phyloP scores from a whole-genome alignment of 1,140 invertebrate species.

The Micrasema longulum region DNA sequence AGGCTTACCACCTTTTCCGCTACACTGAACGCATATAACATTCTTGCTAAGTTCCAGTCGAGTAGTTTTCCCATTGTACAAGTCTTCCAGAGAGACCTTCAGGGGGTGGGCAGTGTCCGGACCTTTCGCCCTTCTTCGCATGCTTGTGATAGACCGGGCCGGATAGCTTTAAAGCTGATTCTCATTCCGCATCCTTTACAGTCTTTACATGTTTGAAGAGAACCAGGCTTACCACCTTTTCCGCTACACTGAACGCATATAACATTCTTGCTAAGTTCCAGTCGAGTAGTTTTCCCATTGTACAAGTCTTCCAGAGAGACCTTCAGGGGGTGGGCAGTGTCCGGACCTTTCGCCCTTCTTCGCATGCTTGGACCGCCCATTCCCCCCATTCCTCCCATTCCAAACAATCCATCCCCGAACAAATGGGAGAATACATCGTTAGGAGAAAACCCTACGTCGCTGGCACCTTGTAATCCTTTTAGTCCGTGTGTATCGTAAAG shows the following conservation, averaged over 20 bases:
- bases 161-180: constrained; percentile 76
- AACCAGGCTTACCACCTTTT: constrained; percentile 83
- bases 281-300: constrained; percentile 85
- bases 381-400: constrained; percentile 61
- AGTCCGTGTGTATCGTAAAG: constrained; percentile 83
- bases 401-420: constrained; percentile 74
- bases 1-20: constrained; percentile 86
- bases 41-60: constrained; percentile 89
- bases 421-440: constrained; percentile 76
- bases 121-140: no score
- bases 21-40: constrained; percentile 86
- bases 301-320: constrained; percentile 93
- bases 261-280: constrained; percentile 89
- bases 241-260: constrained; percentile 88
- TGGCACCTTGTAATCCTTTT: constrained; percentile 80
- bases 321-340: constrained; percentile 78
- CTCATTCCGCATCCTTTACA: constrained; percentile 86
- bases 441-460: constrained; percentile 61
- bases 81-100: constrained; percentile 88
- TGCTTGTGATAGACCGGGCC: constrained; percentile 85
- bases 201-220: constrained; percentile 76
- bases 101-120: constrained; percentile 80
- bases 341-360: constrained; percentile 71
- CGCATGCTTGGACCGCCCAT: constrained; percentile 65
- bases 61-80: constrained; percentile 90